Base-by-base conservation (phyloP, 53 echinoderm and acorn worm species). In the Temnopleurus reevesii region DNA sequence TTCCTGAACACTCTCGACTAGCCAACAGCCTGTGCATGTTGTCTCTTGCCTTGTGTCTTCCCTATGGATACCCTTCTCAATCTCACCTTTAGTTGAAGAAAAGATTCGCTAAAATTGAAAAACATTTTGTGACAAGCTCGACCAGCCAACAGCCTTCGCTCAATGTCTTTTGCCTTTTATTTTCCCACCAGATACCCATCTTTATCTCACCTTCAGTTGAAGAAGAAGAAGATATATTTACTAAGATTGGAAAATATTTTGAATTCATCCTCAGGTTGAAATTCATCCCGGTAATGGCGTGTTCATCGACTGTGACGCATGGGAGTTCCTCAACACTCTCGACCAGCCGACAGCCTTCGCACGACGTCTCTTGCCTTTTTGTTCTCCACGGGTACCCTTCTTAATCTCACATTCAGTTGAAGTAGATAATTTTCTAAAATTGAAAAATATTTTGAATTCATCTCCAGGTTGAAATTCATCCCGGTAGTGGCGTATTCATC, bases 261-360 rank as follows among this genome's bases (percentile, higher is more conserved):
- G n/a, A 49, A 4, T 34, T 65, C 65, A 65, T 26, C 46, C 13
- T 8, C 65, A 86, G 65, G 65, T 86, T 10, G 86, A 86, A 21
- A 45, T 86, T 15, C 86, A 86, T 33, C 86, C 86, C 2, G 86
- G 86, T 9, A 86, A 29, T 21, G 86, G 86, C 25, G 86, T 86
- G 0, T 86, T 64, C 65, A 46, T 86, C 7, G 65, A 86, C 43
- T 65, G 65, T 1, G 86, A 86, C 27, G 64, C 46, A 27, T 86
- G 86, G 86, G 65, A 86, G 1, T 30, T n/a, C 18, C 65, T 86
- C 5, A 64, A 27, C 10, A 49, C 45, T 6, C 64, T 86, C 12
- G 65, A 61, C 86, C 45, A 64, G 45, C 64, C 86, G 24, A 86
- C 86, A 7, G 64, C 63, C 27, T 86, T 60, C 10, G 65, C 86